Conservation (phyloP, 2,113 vertebrate genomes). For the Chaenocephalus aceratus region DNA sequence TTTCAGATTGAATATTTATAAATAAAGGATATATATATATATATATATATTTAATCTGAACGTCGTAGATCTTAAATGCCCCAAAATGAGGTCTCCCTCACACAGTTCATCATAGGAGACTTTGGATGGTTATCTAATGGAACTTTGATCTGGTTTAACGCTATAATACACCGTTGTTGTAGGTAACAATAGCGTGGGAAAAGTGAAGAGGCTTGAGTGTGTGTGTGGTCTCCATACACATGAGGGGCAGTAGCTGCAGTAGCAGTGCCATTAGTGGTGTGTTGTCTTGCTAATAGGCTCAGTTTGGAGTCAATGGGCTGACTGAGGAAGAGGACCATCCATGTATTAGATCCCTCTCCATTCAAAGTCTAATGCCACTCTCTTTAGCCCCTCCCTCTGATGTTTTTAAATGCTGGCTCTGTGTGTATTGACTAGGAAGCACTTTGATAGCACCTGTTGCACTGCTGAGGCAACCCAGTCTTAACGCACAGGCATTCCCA, state of each 20-base stretch:
- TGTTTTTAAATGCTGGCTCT: conserved; percentile 82
- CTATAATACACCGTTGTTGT: conserved; percentile 57
- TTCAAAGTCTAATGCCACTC: conserved; percentile 85
- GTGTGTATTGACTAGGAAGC: conserved; percentile 79
- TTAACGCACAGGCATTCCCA: neutral
- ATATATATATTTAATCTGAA: too few species aligned
- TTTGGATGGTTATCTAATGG: conserved; percentile 31
- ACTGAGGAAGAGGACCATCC: conserved; percentile 84
- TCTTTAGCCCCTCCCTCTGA: conserved; percentile 68
- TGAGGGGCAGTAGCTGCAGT: conserved; percentile 62
- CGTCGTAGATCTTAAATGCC: neutral
- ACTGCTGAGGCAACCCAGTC: conserved; percentile 34
- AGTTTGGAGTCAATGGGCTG: conserved; percentile 82
- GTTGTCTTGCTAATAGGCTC: conserved; percentile 88
- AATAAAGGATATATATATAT: too few species aligned
- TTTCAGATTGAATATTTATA: neutral
- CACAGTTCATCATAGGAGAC: conserved; percentile 13
- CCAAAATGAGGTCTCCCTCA: neutral
- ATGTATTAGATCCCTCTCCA: conserved; percentile 82
- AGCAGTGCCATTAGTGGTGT: conserved; percentile 83
- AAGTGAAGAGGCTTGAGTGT: conserved; percentile 50
- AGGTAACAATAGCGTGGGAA: conserved; percentile 74
- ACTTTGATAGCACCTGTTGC: conserved; percentile 80
- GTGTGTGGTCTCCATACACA: conserved; percentile 70
- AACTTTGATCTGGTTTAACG: conserved; percentile 63